Evolutionary conservation across 2,888 invertebrate genomes (phyloP), one percentile per base, ranked within the genome.

Genomic region (Dolichopus griseipennis): DNA sequence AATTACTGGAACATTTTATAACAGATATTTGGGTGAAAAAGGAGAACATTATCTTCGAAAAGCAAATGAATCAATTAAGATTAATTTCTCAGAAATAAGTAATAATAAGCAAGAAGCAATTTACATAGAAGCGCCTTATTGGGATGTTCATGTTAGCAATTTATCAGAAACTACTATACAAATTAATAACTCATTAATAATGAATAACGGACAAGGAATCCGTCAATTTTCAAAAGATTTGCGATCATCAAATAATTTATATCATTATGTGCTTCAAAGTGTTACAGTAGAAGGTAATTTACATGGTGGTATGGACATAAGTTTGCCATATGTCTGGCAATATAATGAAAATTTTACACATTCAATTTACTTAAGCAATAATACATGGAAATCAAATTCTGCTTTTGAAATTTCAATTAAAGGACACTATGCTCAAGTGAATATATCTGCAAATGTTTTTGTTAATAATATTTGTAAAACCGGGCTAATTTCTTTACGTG

Each of bases 291-390:
- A 93, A 77, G 86, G 92, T 72, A 98, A 97, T 76, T 84, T 85
- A 69, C 86, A 86, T 34, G 94, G 95, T 15, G 98, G 98, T 1
- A 89, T 99, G 72, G 89, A 93, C 75, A 85, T 98, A 6, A 87
- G 89, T 15, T 82, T 99, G 61, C 99, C 99, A 0, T 95, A 95
- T 74, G 96, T 97, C 1, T 95, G 95, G 94, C 90, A 94, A 75
- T 95, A 95, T 76, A 93, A 95, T 77, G 95, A 95, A 81, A 95
- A 95, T 77, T 93, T 92, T 75, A 95, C 95, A 0, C 97, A 97
- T 82, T 91, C 93, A 0, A 86, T 97, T 18, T 91, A 87, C 74
- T 87, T 97, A 77, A 88, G 89, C 64, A 94, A 96, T 77, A 93
- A 93, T 72, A 91, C 91, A 0, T 95, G 97, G 88, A 84, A 89